These are phyloP conservation scores for Mesembrinibis cayennensis DNA, from an alignment of 2,113 vertebrate genomes.

Conservation along the genomic window DNA sequence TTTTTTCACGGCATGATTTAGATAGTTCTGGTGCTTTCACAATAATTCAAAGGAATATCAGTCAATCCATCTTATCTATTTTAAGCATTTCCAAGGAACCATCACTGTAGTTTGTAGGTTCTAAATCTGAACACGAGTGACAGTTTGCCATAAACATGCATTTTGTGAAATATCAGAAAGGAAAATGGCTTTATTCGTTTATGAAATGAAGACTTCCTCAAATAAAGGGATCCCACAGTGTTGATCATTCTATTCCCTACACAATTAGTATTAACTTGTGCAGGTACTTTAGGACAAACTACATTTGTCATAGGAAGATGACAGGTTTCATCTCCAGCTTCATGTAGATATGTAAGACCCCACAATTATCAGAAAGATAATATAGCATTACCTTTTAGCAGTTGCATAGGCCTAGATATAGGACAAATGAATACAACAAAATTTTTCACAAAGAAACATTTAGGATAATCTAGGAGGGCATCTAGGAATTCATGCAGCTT, in stretches of 20 bases:
- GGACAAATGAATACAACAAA: neutral
- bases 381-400: neutral
- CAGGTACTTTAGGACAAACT: neutral
- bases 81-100: conserved; percentile 28
- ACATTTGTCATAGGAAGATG: neutral
- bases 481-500: neutral
- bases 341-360: neutral
- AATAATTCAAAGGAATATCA: conserved; percentile 62
- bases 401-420: neutral
- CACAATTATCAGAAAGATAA: neutral
- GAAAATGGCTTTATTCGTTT: neutral
- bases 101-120: conserved; percentile 1
- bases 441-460: neutral
- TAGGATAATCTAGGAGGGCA: neutral
- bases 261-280: neutral
- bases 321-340: neutral
- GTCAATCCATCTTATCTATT: conserved; percentile 51
- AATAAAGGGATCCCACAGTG: neutral
- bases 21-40: conserved; percentile 45
- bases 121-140: conserved; percentile 6
- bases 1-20: conserved; percentile 45
- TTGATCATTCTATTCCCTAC: neutral
- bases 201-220: neutral
- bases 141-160: conserved; percentile 26
- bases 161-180: conserved; percentile 7